Evolutionary conservation across 2,888 invertebrate species (phyloP), one percentile per base, ranked within the genome.

Genomic region (Aproaerema taeniolella): DNA sequence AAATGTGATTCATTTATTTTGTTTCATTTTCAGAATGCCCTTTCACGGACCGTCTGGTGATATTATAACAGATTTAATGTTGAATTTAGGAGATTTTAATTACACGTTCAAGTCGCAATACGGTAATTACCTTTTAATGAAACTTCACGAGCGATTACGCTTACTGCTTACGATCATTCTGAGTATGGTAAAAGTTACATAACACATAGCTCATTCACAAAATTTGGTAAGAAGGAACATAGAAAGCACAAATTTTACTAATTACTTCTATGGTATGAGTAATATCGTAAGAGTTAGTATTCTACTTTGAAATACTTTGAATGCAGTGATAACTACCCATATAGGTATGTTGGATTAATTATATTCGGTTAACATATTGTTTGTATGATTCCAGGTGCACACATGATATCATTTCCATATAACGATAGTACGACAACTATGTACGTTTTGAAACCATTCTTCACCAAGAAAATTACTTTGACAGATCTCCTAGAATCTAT

Each of bases 341-440:
- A 20, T 20, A 6, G 8, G 8, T 6, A 8, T 20, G 8, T 20
- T 20, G 8, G 8, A 20, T 20, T 20, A 20, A 20, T 20, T 20
- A 6, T n/a, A n/a, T n/a, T n/a, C n/a, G n/a, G n/a, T 20, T 8
- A 20, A 20, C 20, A 6, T 20, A 20, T 4, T 20, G 2, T 16
- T 31, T 16, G 2, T 31, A 10, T 10, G 6, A 8, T 68, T 47
- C 56, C 89, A 59, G 88, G 86, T 17, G 85, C 89, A 39, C 89
- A 91, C 53, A 89, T 93, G 57, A 52, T 93, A 45, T 91, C 90
- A 1, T 72, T 94, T 2, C 93, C 93, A 0, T 94, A 94, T 69
- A 91, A 91, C 65, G 92, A 91, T 41, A 88, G 85, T 36, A 76
- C 85, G 30, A 90, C 89, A 30, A 85, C 82, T 0, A 90, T 94